Percentiles rank a stretch among this genome's conserved stretches.
Conservation (phyloP, 2,113 vertebrate species). For the Menura novaehollandiae region DNA sequence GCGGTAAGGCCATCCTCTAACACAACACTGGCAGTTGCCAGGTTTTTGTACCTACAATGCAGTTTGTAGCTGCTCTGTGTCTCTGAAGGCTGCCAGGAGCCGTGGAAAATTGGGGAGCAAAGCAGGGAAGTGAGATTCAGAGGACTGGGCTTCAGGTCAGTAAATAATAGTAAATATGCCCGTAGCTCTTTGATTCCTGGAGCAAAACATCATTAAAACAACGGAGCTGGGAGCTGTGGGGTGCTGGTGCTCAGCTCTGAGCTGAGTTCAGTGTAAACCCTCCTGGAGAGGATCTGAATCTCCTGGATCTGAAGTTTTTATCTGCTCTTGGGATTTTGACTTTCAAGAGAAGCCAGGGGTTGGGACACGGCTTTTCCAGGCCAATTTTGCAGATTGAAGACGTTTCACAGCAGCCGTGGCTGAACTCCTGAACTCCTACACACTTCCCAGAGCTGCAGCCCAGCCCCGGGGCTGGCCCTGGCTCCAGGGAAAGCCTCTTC, state of each 20-base stretch:
- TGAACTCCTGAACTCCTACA: constrained; percentile 40
- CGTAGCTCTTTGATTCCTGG: neutral
- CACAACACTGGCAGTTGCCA: accelerated
- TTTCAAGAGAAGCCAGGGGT: constrained; percentile 3
- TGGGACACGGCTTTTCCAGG: neutral
- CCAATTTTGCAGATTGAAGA: neutral
- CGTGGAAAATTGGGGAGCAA: neutral
- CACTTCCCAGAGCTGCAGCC: neutral
- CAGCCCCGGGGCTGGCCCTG: neutral
- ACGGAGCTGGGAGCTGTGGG: neutral
- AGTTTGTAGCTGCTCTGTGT: neutral
- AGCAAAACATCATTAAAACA: neutral
- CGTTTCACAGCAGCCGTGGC: neutral
- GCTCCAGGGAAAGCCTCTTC: neutral
- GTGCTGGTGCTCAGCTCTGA: neutral
- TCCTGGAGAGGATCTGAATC: neutral
- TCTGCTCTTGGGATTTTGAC: neutral
- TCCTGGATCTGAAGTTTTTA: neutral
- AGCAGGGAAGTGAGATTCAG: accelerated
- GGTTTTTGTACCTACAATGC: neutral
- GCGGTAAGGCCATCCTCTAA: neutral
- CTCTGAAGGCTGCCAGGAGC: neutral
- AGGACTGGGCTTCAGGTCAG: neutral
- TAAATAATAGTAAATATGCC: neutral
- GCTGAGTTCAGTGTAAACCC: neutral